A percentile compares a stretch with the other conserved stretches of the same genome.
Evolutionary conservation across 2,888 invertebrate species (phyloP).

Genomic region (Invenusta paracnida): DNA sequence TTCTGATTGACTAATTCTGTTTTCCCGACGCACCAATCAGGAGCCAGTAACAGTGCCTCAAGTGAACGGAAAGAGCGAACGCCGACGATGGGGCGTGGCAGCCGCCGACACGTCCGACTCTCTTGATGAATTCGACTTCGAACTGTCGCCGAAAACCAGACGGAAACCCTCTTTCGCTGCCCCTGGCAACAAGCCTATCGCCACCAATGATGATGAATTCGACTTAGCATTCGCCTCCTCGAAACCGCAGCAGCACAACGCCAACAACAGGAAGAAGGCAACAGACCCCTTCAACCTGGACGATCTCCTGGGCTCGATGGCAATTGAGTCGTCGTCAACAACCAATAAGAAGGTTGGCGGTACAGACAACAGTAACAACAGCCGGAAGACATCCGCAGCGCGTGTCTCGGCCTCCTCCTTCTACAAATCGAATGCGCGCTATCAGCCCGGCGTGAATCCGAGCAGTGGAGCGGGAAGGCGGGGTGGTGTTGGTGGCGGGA

Average conservation of each 20-base stretch:
- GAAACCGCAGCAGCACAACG: too few relatives aligned
- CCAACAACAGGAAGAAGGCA: not conserved
- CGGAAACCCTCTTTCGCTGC: not conserved
- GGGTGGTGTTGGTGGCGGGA: not conserved
- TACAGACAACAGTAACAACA: not conserved
- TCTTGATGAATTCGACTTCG: conserved; percentile 1
- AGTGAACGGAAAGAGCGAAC: not conserved
- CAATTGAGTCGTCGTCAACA: not conserved
- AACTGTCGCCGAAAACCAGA: not conserved
- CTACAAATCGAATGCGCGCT: conserved; percentile 74
- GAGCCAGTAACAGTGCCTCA: not conserved
- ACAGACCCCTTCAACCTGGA: not conserved
- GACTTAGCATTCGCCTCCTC: not conserved
- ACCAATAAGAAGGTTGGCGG: too few relatives aligned
- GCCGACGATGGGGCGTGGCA: not conserved
- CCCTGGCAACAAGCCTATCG: not conserved
- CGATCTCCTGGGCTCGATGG: not conserved
- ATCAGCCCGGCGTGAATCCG: conserved; percentile 67
- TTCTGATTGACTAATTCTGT: too few relatives aligned
- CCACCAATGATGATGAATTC: not conserved
- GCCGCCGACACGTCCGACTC: not conserved
- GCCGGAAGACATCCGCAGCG: not conserved
- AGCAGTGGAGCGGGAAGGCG: conserved; percentile 19
- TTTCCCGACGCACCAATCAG: not conserved
- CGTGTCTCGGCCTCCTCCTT: conserved; percentile 61